Conservation (phyloP, 2,888 invertebrate species). For the Aricia artaxerxes region DNA sequence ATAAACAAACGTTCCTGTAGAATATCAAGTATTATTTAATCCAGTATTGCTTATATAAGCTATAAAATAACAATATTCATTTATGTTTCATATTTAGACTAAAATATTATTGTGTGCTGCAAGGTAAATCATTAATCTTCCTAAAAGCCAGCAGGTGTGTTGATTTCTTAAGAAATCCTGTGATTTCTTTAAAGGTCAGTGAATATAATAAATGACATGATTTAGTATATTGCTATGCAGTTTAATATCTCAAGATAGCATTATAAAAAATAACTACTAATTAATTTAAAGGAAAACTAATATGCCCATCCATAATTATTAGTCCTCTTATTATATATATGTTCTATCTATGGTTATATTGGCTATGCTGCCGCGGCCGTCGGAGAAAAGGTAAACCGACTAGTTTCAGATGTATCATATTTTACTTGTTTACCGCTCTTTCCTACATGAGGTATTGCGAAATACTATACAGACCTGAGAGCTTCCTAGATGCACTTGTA, state of each 20-base stretch:
- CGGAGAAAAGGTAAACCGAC: neutral
- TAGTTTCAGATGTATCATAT: neutral
- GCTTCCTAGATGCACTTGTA: constrained; percentile 30
- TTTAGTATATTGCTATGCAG: neutral
- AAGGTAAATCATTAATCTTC: neutral
- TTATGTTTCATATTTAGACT: neutral
- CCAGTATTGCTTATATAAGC: too few relatives aligned
- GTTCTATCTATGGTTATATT: too few relatives aligned
- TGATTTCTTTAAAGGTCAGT: neutral
- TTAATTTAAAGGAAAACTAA: too few relatives aligned
- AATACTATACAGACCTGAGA: neutral
- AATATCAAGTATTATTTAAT: too few relatives aligned
- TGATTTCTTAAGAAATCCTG: neutral
- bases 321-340: too few relatives aligned
- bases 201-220: neutral
- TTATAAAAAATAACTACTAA: too few relatives aligned
- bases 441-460: neutral
- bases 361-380: too few relatives aligned
- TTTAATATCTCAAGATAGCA: too few relatives aligned
- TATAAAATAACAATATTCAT: neutral
- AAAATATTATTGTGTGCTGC: neutral
- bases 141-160: neutral
- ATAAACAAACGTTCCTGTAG: too few relatives aligned
- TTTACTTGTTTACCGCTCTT: neutral
- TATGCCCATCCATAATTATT: too few relatives aligned